phyloP scores from a whole-genome alignment of 2,113 vertebrate genomes.

The Sphaerodactylus townsendi region DNA sequence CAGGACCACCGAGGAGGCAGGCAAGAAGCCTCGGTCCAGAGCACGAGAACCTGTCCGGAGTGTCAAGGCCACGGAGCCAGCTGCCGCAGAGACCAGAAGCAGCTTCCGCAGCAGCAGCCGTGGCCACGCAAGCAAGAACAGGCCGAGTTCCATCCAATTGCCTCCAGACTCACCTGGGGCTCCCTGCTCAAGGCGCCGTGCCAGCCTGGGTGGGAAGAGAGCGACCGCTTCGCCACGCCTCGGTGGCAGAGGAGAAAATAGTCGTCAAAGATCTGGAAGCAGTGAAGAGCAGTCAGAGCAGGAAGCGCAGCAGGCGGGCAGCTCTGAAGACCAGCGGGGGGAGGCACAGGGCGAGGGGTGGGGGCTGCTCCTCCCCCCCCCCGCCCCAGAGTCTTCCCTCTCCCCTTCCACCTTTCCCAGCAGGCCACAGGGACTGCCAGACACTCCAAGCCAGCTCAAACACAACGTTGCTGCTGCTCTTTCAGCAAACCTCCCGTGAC shows the following conservation, averaged over 20 bases:
- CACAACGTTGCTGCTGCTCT: too few species aligned
- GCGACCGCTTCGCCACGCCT: conserved; percentile 84
- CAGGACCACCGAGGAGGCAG: too few species aligned
- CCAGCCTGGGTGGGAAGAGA: conserved; percentile 78
- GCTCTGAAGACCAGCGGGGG: fast-evolving
- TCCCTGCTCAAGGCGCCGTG: conserved; percentile 80
- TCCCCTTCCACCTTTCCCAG: too few species aligned
- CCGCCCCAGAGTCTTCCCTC: neutral
- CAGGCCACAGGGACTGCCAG: too few species aligned
- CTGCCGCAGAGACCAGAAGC: too few species aligned
- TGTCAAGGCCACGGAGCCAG: too few species aligned
- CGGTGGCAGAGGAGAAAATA: conserved; percentile 89
- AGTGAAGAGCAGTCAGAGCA: conserved; percentile 23
- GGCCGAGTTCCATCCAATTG: neutral
- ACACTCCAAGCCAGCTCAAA: too few species aligned
- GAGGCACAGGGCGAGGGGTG: neutral
- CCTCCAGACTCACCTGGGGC: conserved; percentile 76
- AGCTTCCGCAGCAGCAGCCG: neutral
- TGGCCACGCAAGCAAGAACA: too few species aligned
- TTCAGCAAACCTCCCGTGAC: too few species aligned
- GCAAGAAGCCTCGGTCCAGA: too few species aligned
- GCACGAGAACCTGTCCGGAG: too few species aligned
- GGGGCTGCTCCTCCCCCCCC: neutral
- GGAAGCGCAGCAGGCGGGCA: neutral
- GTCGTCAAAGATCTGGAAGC: conserved; percentile 84